Evolutionary conservation across 2,888 invertebrate genomes (phyloP).

Genomic region (Andrena flavipes): DNA sequence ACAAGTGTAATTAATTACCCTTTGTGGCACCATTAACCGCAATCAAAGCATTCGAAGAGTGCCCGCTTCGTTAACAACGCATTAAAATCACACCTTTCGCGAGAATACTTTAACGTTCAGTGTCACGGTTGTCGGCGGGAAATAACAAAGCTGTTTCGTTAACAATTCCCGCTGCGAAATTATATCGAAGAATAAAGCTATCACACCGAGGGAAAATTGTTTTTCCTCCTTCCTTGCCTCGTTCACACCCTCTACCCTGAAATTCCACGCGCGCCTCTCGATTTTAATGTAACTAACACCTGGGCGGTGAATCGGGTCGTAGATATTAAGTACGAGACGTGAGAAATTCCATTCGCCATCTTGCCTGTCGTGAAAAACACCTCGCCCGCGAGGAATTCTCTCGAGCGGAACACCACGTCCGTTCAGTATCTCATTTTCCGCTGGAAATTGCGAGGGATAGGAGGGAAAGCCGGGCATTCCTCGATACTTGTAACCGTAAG

Average conservation of each 20-base stretch:
- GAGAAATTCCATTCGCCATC: slow-evolving; percentile 5
- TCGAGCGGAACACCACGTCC: not conserved
- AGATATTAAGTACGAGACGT: not conserved
- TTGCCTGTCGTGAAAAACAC: not conserved
- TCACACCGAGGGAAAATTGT: too few species aligned
- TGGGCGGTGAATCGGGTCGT: not conserved
- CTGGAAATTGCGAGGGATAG: slow-evolving; percentile 25
- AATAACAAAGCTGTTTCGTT: not conserved
- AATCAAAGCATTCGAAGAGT: slow-evolving; percentile 19
- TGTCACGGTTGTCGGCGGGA: not conserved
- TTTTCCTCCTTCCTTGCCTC: too few species aligned
- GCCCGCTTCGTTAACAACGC: slow-evolving; percentile 20
- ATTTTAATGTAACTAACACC: not conserved
- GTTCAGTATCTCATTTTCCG: slow-evolving; percentile 34
- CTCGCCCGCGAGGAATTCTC: slow-evolving; percentile 7
- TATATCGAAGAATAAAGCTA: not conserved
- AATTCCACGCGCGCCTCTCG: not conserved
- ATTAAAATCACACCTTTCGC: not conserved
- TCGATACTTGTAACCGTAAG: not conserved
- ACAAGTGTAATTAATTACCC: slow-evolving; percentile 35
- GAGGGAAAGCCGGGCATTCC: not conserved
- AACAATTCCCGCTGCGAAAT: slow-evolving; percentile 4
- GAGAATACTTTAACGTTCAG: slow-evolving; percentile 19
- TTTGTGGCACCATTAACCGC: slow-evolving; percentile 12
- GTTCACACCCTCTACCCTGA: too few species aligned